Evolutionary conservation across 2,113 vertebrate species (phyloP).

Genomic region (Galeopterus variegatus): DNA sequence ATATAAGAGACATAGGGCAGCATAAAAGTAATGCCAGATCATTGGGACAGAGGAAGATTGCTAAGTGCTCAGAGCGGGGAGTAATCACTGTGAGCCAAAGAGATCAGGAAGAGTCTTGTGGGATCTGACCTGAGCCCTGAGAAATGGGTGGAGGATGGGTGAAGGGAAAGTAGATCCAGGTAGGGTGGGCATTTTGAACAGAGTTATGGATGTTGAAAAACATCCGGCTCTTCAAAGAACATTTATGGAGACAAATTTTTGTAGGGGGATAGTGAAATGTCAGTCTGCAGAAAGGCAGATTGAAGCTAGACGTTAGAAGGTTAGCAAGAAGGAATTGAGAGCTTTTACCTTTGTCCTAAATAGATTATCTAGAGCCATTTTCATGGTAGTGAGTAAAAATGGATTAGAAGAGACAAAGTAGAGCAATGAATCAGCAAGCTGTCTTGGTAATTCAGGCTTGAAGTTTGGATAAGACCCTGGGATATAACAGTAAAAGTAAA

Average conservation of each 20-base stretch:
- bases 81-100: neutral
- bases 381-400: neutral
- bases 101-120: neutral
- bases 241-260: neutral
- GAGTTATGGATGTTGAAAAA: neutral
- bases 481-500: neutral
- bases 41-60: neutral
- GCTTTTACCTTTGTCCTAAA: neutral
- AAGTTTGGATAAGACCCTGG: neutral
- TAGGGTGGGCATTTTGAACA: neutral
- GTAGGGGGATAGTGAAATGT: neutral
- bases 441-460: neutral
- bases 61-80: neutral
- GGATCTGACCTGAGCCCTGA: neutral
- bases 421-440: neutral
- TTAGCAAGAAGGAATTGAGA: neutral
- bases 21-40: neutral
- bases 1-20: neutral
- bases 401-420: constrained; percentile 18
- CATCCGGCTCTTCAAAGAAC: neutral
- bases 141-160: neutral
- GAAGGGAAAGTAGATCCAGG: neutral
- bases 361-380: neutral
- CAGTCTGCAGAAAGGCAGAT: neutral
- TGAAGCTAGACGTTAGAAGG: neutral